Base-by-base conservation (phyloP, 1,140 invertebrate species). In the Battus philenor region DNA sequence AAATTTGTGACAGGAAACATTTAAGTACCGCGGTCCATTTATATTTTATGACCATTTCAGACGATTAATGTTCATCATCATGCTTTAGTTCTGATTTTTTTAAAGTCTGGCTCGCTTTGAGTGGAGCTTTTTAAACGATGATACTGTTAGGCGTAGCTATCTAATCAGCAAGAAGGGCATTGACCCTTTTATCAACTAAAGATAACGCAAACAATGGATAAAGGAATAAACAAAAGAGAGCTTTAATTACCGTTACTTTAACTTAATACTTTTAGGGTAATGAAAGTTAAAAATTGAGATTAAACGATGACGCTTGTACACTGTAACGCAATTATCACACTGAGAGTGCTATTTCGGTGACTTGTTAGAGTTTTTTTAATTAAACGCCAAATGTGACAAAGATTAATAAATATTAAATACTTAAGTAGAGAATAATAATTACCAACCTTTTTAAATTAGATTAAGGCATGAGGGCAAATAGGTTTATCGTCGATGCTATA, bases 11-110 rank as follows among this genome's bases (percentile, higher is more conserved):
- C 68, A 63, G 67, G 64, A 75, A 79, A 73, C 59, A 57, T 60
- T 55, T 32, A 22, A 34, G 46, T 52, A 61, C 53, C 39, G 38
- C 20, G 30, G 36, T 38, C 39, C 26, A 41, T 57, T 61, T 76
- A 71, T 72, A 59, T 72, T 79, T 77, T 71, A 41, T n/a, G 24
- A 17, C 15, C 9, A 72, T 74, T 64, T 49, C 54, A 29, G 29
- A 54, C 63, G 61, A 75, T 80, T 77, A 77, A 73, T 67, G 62
- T n/a, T n/a, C n/a, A n/a, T n/a, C n/a, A n/a, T n/a, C 69, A 49
- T 61, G 50, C 58, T 55, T 56, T 54, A 61, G 51, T 58, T 45
- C n/a, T n/a, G 44, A 61, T 71, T 69, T 62, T 68, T 70, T 70
- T 72, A 69, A 33, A 33, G 29, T 41, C 43, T 26, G 50, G 51